Evolutionary conservation across 2,113 vertebrate species (phyloP).

Genomic region (Acrocephalus kingi): DNA sequence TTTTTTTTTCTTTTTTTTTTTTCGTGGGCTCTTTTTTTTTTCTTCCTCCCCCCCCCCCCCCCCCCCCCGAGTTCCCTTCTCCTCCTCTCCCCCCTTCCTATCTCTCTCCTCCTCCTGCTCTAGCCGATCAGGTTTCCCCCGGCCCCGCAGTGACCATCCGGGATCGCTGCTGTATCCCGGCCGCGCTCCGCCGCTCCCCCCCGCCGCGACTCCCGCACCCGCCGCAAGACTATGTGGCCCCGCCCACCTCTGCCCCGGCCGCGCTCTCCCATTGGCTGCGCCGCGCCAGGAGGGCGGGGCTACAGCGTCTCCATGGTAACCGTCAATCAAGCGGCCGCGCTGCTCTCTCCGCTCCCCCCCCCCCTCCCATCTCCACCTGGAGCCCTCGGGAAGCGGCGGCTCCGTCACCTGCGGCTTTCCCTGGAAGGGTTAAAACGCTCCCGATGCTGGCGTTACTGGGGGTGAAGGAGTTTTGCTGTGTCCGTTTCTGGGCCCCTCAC

Average conservation of each 20-base stretch:
- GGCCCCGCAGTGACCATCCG: conserved; percentile 92
- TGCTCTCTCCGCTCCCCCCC: neutral
- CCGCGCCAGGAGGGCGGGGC: conserved; percentile 54
- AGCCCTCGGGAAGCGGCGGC: neutral
- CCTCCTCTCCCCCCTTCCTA: conserved; percentile 61
- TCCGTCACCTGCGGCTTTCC: neutral
- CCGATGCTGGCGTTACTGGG: neutral
- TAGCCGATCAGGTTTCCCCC: conserved; percentile 95
- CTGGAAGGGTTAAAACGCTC: neutral
- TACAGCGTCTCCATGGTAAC: conserved; percentile 43
- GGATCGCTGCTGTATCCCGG: conserved; percentile 89
- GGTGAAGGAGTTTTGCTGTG: neutral
- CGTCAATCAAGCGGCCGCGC: conserved; percentile 71
- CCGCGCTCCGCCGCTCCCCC: conserved; percentile 75
- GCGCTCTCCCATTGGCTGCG: conserved; percentile 70
- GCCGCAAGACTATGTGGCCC: conserved; percentile 75
- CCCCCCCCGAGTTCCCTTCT: conserved; percentile 44
- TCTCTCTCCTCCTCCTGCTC: conserved; percentile 84
- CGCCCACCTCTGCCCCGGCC: conserved; percentile 61
- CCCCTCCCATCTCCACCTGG: conserved; percentile 63
- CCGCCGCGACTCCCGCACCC: conserved; percentile 73
- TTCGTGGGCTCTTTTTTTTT: neutral
- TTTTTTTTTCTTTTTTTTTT: neutral
- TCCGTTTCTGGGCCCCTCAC: neutral
- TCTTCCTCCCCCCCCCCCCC: neutral